Evolutionary conservation across 2,797 vertebrate species (phyloP), one percentile per base, ranked within the genome.

Genomic region (Gephyroberyx darwinii): DNA sequence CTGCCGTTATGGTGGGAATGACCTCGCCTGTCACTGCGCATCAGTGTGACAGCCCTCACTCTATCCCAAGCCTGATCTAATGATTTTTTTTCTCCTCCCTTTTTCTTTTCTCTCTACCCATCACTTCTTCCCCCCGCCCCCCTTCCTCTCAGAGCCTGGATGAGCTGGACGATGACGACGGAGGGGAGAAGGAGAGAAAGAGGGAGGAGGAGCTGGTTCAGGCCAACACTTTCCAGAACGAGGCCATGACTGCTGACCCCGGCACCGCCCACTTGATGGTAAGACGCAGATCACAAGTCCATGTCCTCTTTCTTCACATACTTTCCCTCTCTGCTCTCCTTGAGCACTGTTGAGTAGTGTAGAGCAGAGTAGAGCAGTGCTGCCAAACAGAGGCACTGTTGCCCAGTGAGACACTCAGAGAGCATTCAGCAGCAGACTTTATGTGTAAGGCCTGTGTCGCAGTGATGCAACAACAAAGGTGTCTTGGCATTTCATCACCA

Each of bases 191-290:
- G 81, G 92, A 95, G 57, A 86, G 93, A 63, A 95, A 93, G 86
- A 93, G 90, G 65, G 96, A 98, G 69, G 95, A 97, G 87, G 90
- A 93, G 75, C 86, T 98, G 75, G 98, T 98, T 3, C 96, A 96
- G 13, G 95, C 95, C 86, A 99, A 99, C 89, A 99, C 97, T 0
- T 89, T 94, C 77, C 96, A 98, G 90, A 99, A 99, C 20, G 98
- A 99, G 91, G 87, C 94, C 67, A 91, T 93, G 84, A 92, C 78
- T 26, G 84, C 92, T 16, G 96, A 98, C 30, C 89, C 93, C 0
- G 58, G 83, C 76, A 87, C 89, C 0, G 93, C 92, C 13, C 92
- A 88, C 70, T 60, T 94, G 39, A 13, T 94, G 95, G 97, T 97
- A 74, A 93, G 93, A 52, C 5, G 41, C 30, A n/a, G 50, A 16